Conservation (phyloP, 2,888 invertebrate genomes). For the Andrena haemorrhoa region DNA sequence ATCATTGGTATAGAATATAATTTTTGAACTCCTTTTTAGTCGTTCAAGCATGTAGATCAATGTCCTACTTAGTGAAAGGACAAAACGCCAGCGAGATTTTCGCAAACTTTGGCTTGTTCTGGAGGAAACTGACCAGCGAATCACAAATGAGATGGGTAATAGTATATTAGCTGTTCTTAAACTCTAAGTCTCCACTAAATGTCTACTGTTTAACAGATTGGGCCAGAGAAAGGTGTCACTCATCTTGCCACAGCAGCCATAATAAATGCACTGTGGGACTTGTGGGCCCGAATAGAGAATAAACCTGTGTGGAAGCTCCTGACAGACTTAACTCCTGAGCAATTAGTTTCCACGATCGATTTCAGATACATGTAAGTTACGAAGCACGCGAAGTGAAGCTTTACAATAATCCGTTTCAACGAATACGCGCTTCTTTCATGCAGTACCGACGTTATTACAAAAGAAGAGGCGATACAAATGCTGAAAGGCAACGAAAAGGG, state of each 20-base stretch:
- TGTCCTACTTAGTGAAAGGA: constrained; percentile 90
- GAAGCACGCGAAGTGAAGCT: not conserved
- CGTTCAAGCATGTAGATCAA: constrained; percentile 90
- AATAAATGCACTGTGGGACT: constrained; percentile 96
- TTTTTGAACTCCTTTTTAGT: constrained; percentile 85
- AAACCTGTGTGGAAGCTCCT: constrained; percentile 96
- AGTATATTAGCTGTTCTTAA: not conserved
- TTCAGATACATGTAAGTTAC: constrained; percentile 89
- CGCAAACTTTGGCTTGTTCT: constrained; percentile 91
- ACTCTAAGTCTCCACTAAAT: not conserved
- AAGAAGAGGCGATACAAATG: constrained; percentile 92
- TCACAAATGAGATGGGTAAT: constrained; percentile 96
- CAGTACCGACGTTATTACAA: constrained; percentile 93
- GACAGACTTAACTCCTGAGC: constrained; percentile 93
- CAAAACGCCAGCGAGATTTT: constrained; percentile 90
- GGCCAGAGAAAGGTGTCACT: constrained; percentile 95
- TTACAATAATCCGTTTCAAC: not conserved
- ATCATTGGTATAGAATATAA: not conserved
- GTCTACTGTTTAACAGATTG: constrained; percentile 87
- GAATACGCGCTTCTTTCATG: constrained; percentile 77
- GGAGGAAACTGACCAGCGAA: constrained; percentile 93
- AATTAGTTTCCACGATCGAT: constrained; percentile 94
- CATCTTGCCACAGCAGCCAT: constrained; percentile 95
- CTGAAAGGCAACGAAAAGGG: constrained; percentile 87
- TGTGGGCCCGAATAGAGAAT: constrained; percentile 93